Evolutionary conservation across 2,113 vertebrate genomes (phyloP), one percentile per base, ranked within the genome.

Genomic region (Pardalotus punctatus): DNA sequence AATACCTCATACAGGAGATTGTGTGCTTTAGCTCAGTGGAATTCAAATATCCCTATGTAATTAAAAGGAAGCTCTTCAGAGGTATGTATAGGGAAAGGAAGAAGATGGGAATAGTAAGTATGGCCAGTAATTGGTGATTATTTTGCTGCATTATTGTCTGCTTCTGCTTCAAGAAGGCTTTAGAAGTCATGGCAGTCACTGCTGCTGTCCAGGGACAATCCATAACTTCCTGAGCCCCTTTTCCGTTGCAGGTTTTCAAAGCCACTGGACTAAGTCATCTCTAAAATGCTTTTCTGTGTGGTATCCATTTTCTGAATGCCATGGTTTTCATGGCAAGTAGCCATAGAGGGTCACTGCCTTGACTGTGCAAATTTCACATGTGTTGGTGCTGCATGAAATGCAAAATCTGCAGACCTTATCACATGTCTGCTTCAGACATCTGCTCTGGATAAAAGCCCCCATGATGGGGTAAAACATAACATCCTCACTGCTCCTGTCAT

Each of bases 331-430:
- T 51, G 47, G 22, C 12, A 36, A 40, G 10, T 48, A 48, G 8
- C 4, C 48, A 12, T 0, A 61, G 14, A 51, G 3, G 2, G 24
- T 42, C 23, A 42, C 10, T 66, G 42, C 16, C n/a, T 51, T 64
- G 9, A 47, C 20, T 0, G 0, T 53, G 11, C 6, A 61, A 53
- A 53, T 90, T 86, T 65, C 73, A 65, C 7, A n/a, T 3, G 3
- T 14, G 6, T 8, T 65, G 14, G 6, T 15, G 5, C 15, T 22
- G 9, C 0, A 0, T 22, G 5, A 74, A 38, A 11, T 18, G 20
- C 6, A 72, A 72, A 69, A 77, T 72, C 27, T 67, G 29, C 18
- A 27, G 6, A 42, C 12, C 4, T 86, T 65, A 12, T 29, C 15
- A 51, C 27, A 8, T 54, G 9, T n/a, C 47, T 79, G 25, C 29